These are phyloP conservation scores for Conistra vaccinii DNA, from an alignment of 2,888 invertebrate species.

Conservation along the genomic window DNA sequence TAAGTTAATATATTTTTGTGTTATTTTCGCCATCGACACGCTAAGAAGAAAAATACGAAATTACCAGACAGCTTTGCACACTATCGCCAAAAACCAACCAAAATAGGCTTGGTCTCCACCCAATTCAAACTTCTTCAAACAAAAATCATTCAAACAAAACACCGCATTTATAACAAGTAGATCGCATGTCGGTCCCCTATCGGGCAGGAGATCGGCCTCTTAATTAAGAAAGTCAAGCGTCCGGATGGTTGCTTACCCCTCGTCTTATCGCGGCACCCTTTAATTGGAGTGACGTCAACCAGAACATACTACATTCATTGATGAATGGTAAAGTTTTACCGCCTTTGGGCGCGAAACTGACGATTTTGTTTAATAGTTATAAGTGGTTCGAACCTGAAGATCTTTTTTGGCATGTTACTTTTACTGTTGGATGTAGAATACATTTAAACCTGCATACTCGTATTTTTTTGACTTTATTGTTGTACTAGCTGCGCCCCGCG, in stretches of 20 bases:
- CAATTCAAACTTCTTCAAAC: background rate
- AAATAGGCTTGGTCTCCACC: background rate
- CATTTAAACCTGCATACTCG: too few relatives aligned
- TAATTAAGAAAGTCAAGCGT: slow-evolving; percentile 67
- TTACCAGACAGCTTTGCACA: background rate
- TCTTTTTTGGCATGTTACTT: background rate
- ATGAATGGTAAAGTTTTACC: slow-evolving; percentile 40
- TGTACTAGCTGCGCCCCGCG: too few relatives aligned
- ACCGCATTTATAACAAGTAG: slow-evolving; percentile 46
- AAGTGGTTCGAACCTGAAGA: background rate
- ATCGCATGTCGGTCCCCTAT: slow-evolving; percentile 59
- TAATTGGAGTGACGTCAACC: slow-evolving; percentile 67
- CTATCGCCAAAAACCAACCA: background rate
- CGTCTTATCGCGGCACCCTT: slow-evolving; percentile 63
- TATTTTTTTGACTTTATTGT: background rate
- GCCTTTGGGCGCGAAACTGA: slow-evolving; percentile 1
- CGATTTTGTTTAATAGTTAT: slow-evolving; percentile 7
- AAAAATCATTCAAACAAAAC: slow-evolving; percentile 35
- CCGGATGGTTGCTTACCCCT: slow-evolving; percentile 60
- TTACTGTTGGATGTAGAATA: background rate
- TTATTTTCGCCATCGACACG: too few relatives aligned
- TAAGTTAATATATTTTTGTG: too few relatives aligned
- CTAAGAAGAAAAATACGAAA: too few relatives aligned
- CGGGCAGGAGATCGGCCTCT: slow-evolving; percentile 59
- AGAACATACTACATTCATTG: slow-evolving; percentile 54